Evolutionary conservation across 2,797 vertebrate species (phyloP).

Genomic region (Urosaurus nigricauda): DNA sequence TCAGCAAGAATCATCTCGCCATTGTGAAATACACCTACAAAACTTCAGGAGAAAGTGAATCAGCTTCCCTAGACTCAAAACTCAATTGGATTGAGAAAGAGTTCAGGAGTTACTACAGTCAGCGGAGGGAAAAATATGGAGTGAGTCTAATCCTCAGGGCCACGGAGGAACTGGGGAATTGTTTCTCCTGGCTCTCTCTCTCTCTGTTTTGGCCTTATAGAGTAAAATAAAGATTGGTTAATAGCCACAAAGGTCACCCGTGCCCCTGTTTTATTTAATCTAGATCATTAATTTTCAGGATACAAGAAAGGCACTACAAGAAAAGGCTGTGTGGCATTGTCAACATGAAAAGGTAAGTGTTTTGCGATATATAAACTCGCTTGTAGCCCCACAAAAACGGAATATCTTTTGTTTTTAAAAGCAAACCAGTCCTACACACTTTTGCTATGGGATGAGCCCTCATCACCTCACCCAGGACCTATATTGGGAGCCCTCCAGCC

Average conservation of each 20-base stretch:
- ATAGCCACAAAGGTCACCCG: neutral
- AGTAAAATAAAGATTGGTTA: neutral
- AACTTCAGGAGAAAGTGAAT: neutral
- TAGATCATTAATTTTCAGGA: neutral
- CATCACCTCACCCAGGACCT: too few species aligned
- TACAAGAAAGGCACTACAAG: neutral
- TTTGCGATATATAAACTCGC: neutral
- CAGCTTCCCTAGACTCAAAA: neutral
- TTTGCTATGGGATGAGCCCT: too few species aligned
- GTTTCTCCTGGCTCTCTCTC: neutral
- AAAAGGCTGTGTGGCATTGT: too few species aligned
- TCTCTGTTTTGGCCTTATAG: neutral
- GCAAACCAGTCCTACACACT: neutral
- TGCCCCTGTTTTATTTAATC: constrained; percentile 1
- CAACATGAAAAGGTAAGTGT: neutral
- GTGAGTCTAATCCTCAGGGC: neutral
- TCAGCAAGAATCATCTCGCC: neutral
- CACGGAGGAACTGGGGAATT: neutral
- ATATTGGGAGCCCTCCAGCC: neutral
- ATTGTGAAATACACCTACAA: neutral
- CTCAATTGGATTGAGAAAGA: too few species aligned
- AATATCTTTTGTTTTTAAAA: neutral
- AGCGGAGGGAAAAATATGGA: too few species aligned
- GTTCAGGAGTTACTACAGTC: too few species aligned
- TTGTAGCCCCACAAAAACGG: neutral